Evolutionary conservation across 2,888 invertebrate genomes (phyloP).

Genomic region (Caenorhabditis panamensis): DNA sequence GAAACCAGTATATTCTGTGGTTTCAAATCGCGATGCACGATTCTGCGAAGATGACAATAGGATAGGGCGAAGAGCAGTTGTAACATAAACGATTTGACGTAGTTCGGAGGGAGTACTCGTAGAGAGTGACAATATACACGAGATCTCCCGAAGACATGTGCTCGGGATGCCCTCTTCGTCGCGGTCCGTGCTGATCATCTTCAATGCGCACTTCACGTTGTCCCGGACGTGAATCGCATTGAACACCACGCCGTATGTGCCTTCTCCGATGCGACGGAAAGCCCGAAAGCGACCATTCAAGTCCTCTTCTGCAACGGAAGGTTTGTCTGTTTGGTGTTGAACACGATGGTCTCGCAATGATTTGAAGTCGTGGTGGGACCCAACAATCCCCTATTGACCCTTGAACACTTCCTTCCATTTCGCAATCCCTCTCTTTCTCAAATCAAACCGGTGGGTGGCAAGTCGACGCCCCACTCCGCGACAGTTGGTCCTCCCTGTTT

Average conservation of each 20-base stretch:
- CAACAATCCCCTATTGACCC: too few relatives aligned
- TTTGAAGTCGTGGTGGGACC: too few relatives aligned
- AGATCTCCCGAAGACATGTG: conserved; percentile 96
- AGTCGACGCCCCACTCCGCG: background rate
- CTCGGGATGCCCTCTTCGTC: conserved; percentile 94
- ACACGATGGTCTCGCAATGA: too few relatives aligned
- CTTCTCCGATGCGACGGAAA: conserved; percentile 97
- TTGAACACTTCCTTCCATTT: too few relatives aligned
- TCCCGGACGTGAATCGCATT: conserved; percentile 89
- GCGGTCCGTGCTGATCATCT: conserved; percentile 92
- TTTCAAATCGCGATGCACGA: conserved; percentile 78
- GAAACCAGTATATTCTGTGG: conserved; percentile 97
- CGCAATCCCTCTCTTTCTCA: conserved; percentile 23
- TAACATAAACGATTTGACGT: conserved; percentile 77
- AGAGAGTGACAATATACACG: conserved; percentile 89
- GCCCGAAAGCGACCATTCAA: conserved; percentile 50
- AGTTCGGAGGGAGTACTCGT: conserved; percentile 72
- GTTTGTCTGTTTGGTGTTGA: too few relatives aligned
- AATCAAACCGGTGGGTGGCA: conserved; percentile 44
- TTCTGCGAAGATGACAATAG: conserved; percentile 76
- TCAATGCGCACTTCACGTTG: conserved; percentile 89
- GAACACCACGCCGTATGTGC: conserved; percentile 97
- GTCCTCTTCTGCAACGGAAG: conserved; percentile 37
- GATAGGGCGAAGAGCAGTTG: conserved; percentile 78
- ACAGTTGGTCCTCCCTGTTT: conserved; percentile 40